Evolutionary conservation across 1,140 invertebrate species (phyloP).

Genomic region (Platyura marginata): DNA sequence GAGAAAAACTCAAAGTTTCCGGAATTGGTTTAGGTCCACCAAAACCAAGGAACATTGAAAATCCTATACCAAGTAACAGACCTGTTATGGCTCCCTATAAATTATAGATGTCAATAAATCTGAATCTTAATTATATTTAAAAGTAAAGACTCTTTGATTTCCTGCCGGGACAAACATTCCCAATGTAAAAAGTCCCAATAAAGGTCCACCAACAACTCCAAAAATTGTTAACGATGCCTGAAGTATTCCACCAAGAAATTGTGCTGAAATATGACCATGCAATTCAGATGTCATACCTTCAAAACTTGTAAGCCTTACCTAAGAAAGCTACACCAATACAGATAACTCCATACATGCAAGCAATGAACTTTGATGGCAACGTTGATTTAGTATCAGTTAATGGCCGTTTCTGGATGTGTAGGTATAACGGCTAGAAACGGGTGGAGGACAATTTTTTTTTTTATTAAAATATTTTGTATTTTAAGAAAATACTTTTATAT

Average conservation of each 20-base stretch:
- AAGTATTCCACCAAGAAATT: constrained; percentile 50
- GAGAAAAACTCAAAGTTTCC: constrained; percentile 33
- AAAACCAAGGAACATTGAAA: constrained; percentile 74
- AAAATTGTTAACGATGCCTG: constrained; percentile 60
- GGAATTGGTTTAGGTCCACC: constrained; percentile 50
- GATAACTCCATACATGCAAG: constrained; percentile 43
- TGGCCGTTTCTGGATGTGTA: constrained; percentile 10
- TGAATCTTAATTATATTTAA: background rate
- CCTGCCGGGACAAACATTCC: constrained; percentile 50
- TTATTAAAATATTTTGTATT: too few relatives aligned
- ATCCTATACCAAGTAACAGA: constrained; percentile 38
- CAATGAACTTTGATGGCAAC: constrained; percentile 37
- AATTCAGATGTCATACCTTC: background rate
- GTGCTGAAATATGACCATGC: constrained; percentile 9
- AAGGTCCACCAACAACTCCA: constrained; percentile 59
- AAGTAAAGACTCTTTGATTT: constrained; percentile 28
- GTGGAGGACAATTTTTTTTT: background rate
- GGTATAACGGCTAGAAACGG: constrained; percentile 20
- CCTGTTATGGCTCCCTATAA: constrained; percentile 46
- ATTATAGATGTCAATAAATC: constrained; percentile 1
- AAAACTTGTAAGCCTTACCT: constrained; percentile 16
- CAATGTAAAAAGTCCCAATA: constrained; percentile 59
- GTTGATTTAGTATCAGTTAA: constrained; percentile 15
- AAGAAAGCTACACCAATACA: constrained; percentile 54
- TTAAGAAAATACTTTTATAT: constrained; percentile 34